These are phyloP conservation scores for Percopsis transmontana DNA, from an alignment of 2,113 vertebrate genomes.

Conservation along the genomic window DNA sequence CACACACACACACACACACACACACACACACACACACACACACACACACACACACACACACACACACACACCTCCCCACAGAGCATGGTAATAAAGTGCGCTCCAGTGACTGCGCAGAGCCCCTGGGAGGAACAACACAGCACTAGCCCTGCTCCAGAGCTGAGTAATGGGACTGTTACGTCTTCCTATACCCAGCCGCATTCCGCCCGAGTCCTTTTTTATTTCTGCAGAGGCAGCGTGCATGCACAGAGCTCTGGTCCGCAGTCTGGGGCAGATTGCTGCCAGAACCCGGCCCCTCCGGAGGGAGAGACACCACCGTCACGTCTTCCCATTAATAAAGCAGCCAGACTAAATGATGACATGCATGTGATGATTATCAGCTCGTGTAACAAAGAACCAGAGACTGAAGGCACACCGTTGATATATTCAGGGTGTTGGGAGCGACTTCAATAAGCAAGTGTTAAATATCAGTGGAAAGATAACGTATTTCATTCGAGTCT, in stretches of 20 bases:
- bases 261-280: constrained; percentile 27
- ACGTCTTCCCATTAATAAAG: constrained; percentile 18
- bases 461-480: not conserved
- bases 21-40: not conserved
- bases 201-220: not conserved
- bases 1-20: too few species aligned
- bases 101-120: constrained; percentile 55
- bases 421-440: not conserved
- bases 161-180: constrained; percentile 55
- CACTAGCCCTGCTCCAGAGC: constrained; percentile 43
- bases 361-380: constrained; percentile 29
- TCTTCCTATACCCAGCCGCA: constrained; percentile 40
- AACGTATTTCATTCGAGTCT: not conserved
- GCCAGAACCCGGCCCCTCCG: constrained; percentile 13
- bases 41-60: constrained; percentile 12
- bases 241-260: constrained; percentile 4
- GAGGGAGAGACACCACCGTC: constrained; percentile 29
- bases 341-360: constrained; percentile 18
- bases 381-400: not conserved
- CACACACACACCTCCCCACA: constrained; percentile 32
- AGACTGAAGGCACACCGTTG: not conserved
- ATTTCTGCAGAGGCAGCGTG: not conserved
- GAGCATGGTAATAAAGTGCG: constrained; percentile 61
- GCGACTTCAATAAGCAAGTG: not conserved
- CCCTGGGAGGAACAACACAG: constrained; percentile 55